phyloP scores from a whole-genome alignment of 92 coral and sea anemone genomes.

The Epizoanthus rinbou region DNA sequence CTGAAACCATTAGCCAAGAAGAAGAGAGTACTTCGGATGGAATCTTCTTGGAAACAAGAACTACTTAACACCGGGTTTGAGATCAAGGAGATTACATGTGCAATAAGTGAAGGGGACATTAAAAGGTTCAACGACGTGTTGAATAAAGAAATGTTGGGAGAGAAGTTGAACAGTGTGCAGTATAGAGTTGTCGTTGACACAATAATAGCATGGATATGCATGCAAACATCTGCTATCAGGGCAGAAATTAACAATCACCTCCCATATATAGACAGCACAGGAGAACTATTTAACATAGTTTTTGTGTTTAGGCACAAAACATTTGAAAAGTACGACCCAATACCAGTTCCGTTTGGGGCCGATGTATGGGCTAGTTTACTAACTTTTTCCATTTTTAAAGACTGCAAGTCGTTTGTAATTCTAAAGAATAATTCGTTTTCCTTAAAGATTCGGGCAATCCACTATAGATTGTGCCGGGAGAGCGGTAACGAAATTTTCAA shows the following conservation, averaged over 20 bases:
- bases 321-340: not conserved
- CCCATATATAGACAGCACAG: not conserved
- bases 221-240: not conserved
- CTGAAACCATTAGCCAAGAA: not conserved
- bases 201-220: too few species aligned
- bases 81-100: too few species aligned
- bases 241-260: not conserved
- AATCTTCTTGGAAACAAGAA: too few species aligned
- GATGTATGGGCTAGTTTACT: not conserved
- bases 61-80: too few species aligned
- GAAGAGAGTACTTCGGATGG: not conserved
- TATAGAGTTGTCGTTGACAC: too few species aligned
- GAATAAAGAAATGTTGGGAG: too few species aligned
- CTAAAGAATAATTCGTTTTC: not conserved
- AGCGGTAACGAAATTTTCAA: not conserved
- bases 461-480: not conserved
- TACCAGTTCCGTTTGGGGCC: not conserved
- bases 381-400: not conserved
- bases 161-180: too few species aligned
- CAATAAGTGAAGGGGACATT: too few species aligned
- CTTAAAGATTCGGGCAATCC: not conserved
- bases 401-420: not conserved
- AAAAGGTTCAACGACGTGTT: too few species aligned
- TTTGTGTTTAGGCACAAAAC: conserved; percentile 9
- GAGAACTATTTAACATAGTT: not conserved